These are phyloP conservation scores for Dendropsophus ebraccatus DNA, from an alignment of 2,113 vertebrate genomes.

Conservation along the genomic window DNA sequence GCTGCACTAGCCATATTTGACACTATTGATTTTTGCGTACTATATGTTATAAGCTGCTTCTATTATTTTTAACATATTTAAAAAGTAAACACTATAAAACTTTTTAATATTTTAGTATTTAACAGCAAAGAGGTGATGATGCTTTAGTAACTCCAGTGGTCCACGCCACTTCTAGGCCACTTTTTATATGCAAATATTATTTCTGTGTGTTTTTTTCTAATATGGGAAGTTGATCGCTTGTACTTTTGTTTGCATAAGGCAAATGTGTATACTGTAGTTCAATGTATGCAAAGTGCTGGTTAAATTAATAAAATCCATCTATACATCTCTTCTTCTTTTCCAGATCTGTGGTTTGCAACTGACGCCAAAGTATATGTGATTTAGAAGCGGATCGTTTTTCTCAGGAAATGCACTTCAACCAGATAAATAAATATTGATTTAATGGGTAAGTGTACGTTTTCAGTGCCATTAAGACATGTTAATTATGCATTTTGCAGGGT, in stretches of 20 bases:
- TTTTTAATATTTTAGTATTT: not conserved
- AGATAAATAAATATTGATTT: constrained; percentile 57
- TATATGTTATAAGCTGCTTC: not conserved
- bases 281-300: not conserved
- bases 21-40: not conserved
- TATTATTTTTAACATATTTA: too few relatives aligned
- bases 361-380: constrained; percentile 55
- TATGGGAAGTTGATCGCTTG: not conserved
- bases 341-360: constrained; percentile 56
- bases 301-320: not conserved
- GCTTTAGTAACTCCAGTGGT: too few relatives aligned
- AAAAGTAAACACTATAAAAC: too few relatives aligned
- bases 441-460: constrained; percentile 51
- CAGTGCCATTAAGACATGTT: constrained; percentile 50
- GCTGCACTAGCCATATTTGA: not conserved
- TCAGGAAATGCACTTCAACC: constrained; percentile 55
- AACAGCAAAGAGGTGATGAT: not conserved
- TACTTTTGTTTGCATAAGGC: not conserved
- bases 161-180: too few relatives aligned
- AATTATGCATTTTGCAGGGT: constrained; percentile 42
- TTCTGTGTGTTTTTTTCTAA: not conserved
- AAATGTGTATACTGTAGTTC: not conserved
- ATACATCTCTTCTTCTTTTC: constrained; percentile 19
- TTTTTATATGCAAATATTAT: not conserved
- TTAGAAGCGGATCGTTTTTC: constrained; percentile 42